Evolutionary conservation across 2,113 vertebrate species (phyloP), one percentile per base, ranked within the genome.

Genomic region (Heteronetta atricapilla): DNA sequence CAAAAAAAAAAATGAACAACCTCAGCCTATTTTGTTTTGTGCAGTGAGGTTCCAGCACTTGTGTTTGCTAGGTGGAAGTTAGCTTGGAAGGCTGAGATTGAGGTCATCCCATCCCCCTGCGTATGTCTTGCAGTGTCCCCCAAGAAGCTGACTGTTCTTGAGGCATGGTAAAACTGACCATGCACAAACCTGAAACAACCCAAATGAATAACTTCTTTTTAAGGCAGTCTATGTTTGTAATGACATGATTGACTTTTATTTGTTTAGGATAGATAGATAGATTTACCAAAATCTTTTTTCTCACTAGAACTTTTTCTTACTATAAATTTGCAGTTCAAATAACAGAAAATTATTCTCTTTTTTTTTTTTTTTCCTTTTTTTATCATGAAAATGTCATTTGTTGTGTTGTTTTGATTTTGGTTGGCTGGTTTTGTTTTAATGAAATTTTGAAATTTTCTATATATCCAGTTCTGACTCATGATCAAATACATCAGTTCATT

Each of bases 21-120:
- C 13, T 44, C 19, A 44, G 21, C 9, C 16, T 36, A 23, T 6
- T 13, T 10, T 3, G 25, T 36, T 0, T 0, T 4, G 21, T 44
- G n/a, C 26, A 48, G 26, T 36, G 69, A 59, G 13, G 11, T 63
- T 86, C 56, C 84, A 66, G 29, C 50, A 70, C 4, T 2, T 0
- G 19, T 31, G 36, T 22, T 53, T 31, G 56, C 0, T 1, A 70
- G 11, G 25, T 31, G 52, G 78, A 46, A 75, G 36, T 17, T 72
- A 5, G 5, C 46, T 63, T 36, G 42, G 78, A 59, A 68, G 48
- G n/a, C 28, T 44, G 68, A 77, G 38, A 13, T 52, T 70, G 33
- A 8, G 21, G 13, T 20, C 60, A 2, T 15, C 31, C 52, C 52
- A 78, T 63, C 34, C 64, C 26, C 13, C 55, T 22, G 55, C 10